Evolutionary conservation across 2,888 invertebrate genomes (phyloP).

Genomic region (Drosophila hawaiiensis): DNA sequence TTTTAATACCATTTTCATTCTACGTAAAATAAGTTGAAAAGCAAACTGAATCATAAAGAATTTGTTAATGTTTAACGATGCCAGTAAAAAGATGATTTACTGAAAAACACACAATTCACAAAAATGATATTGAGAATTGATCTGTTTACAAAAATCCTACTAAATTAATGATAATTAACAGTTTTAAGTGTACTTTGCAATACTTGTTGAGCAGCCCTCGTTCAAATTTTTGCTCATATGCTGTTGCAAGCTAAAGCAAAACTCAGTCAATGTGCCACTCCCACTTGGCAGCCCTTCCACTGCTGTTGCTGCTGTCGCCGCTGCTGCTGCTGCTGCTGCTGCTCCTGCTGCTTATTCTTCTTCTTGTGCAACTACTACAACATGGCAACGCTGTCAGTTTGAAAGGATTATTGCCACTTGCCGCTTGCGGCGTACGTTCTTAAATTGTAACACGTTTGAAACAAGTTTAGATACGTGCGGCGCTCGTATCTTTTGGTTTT

Average conservation of each 20-base stretch:
- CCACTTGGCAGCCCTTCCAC: slow-evolving; percentile 56
- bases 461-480: slow-evolving; percentile 78
- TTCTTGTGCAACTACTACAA: slow-evolving; percentile 32
- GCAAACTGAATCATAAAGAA: background rate
- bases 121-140: background rate
- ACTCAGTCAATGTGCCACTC: slow-evolving; percentile 73
- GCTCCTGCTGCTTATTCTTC: slow-evolving; percentile 13
- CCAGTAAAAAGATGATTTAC: background rate
- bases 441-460: slow-evolving; percentile 81
- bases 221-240: slow-evolving; percentile 41
- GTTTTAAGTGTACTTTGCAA: background rate
- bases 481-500: slow-evolving; percentile 50
- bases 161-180: background rate
- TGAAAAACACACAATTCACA: background rate
- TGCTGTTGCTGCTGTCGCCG: slow-evolving; percentile 4
- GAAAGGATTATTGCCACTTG: slow-evolving; percentile 80
- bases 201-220: slow-evolving; percentile 32
- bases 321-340: slow-evolving; percentile 1
- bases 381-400: slow-evolving; percentile 74
- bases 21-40: background rate
- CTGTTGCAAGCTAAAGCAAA: slow-evolving; percentile 45
- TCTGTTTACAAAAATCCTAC: background rate
- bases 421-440: slow-evolving; percentile 79
- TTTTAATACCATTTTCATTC: background rate
- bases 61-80: background rate